phyloP scores from a whole-genome alignment of 2,888 invertebrate species.

The Scaptomyza cyrtandrae region DNA sequence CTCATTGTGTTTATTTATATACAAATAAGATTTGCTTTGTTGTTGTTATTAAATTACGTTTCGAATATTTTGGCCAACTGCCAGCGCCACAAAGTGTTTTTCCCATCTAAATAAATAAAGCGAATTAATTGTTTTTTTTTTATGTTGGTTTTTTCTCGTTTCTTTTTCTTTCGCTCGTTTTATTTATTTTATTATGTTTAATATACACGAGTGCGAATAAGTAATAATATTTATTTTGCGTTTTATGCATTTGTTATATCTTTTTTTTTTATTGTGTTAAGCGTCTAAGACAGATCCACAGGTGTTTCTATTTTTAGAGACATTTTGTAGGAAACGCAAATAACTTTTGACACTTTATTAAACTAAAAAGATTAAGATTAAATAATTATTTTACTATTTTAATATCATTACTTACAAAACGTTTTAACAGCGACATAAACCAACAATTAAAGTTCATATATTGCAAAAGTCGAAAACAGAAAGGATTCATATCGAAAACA shows the following conservation, averaged over 20 bases:
- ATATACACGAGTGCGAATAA: neutral
- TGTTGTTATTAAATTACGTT: conserved; percentile 27
- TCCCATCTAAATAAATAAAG: conserved; percentile 46
- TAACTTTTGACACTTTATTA: neutral
- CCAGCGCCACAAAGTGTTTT: conserved; percentile 48
- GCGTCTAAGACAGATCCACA: conserved; percentile 32
- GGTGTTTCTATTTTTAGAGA: conserved; percentile 44
- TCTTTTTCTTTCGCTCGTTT: neutral
- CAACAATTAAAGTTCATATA: conserved; percentile 13
- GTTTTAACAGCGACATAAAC: conserved; percentile 4
- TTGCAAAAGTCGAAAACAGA: neutral
- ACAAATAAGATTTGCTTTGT: conserved; percentile 30
- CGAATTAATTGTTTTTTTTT: conserved; percentile 24
- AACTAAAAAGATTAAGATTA: neutral
- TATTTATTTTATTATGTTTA: conserved; percentile 1
- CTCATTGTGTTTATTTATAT: conserved; percentile 51
- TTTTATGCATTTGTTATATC: conserved; percentile 38
- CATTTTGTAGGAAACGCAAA: neutral
- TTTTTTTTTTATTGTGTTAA: conserved; percentile 34
- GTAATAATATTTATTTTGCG: conserved; percentile 25
- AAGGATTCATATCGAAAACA: conserved; percentile 1
- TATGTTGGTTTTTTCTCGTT: neutral
- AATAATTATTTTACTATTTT: no score
- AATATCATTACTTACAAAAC: neutral
- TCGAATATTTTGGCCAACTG: conserved; percentile 53